phyloP scores from a whole-genome alignment of 2,888 invertebrate genomes.

The Prosopocoilus inquinatus region DNA sequence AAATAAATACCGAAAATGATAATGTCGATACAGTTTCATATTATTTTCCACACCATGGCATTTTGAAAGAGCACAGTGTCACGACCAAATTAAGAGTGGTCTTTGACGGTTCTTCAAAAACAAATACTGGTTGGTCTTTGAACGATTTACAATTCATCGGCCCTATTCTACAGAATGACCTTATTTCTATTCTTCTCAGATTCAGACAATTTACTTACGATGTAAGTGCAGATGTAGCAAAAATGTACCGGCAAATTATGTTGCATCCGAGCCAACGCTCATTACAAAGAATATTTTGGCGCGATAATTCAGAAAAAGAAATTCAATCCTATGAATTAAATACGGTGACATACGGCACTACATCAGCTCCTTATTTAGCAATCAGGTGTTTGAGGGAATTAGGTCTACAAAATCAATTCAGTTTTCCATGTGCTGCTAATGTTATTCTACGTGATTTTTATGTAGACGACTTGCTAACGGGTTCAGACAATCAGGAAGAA shows the following conservation, averaged over 20 bases:
- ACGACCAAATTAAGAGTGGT: conserved; percentile 25
- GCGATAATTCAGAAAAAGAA: conserved; percentile 15
- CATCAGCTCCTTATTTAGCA: conserved; percentile 28
- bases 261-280: conserved; percentile 26
- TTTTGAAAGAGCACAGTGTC: conserved; percentile 17
- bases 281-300: conserved; percentile 30
- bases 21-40: conserved; percentile 4
- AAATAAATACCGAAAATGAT: conserved; percentile 5
- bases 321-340: conserved; percentile 24
- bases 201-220: conserved; percentile 32
- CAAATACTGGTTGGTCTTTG: conserved; percentile 18
- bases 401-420: conserved; percentile 17
- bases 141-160: conserved; percentile 20
- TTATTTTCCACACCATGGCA: conserved; percentile 25
- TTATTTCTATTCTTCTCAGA: conserved; percentile 31
- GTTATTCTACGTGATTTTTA: conserved; percentile 22
- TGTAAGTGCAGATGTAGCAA: conserved; percentile 33
- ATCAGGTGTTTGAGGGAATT: conserved; percentile 23
- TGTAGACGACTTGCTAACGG: conserved; percentile 27
- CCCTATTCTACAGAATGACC: conserved; percentile 22
- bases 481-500: conserved; percentile 12
- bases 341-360: conserved; percentile 29
- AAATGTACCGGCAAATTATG: conserved; percentile 36
- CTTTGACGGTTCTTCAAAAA: conserved; percentile 19
- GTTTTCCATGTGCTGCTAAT: conserved; percentile 22